Evolutionary conservation across 1,140 invertebrate species (phyloP), one percentile per base, ranked within the genome.

Genomic region (Dysdera silvatica): DNA sequence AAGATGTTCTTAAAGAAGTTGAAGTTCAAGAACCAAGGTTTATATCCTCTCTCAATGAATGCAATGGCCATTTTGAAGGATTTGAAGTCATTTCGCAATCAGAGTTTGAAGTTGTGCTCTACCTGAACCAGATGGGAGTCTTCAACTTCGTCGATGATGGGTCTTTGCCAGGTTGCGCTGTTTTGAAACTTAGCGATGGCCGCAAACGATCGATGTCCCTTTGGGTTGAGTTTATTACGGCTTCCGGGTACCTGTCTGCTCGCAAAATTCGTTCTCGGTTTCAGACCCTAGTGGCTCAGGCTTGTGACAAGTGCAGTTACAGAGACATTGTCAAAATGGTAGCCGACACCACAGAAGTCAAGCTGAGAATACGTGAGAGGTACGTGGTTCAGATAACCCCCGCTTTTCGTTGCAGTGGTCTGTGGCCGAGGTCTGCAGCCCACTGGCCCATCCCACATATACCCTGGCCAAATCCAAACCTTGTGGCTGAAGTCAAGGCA

Each of bases 151-250:
- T 95, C 29, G 93, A 96, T 75, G 93, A 95, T 77, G 91, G 91
- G 0, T 88, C 87, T 2, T 80, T 95, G 43, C 91, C 91, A 0
- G 93, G 93, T 10, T 95, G 92, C 76, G 91, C 92, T 8, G 91
- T 95, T 14, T 77, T 96, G 20, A 95, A 95, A 75, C 79, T 70
- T 10, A 64, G 64, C 26, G 92, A 95, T 79, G 92, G 93, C 43
- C 80, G 92, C 61, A 96, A 96, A 75, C 81, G 93, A 40, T 93
- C 89, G 62, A 96, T 96, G 93, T 95, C 91, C 0, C 80, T 96
- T 3, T 96, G 92, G 92, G 91, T 96, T 10, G 92, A 96, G 76
- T 96, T 96, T 78, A 95, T 96, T 68, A 96, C 92, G 0, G 92
- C 92, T 3, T 91, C 88, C 2, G 92, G 92, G 10, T 96, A 96